These are phyloP conservation scores for Polymixis lichenea DNA, from an alignment of 2,888 invertebrate species.

Conservation along the genomic window DNA sequence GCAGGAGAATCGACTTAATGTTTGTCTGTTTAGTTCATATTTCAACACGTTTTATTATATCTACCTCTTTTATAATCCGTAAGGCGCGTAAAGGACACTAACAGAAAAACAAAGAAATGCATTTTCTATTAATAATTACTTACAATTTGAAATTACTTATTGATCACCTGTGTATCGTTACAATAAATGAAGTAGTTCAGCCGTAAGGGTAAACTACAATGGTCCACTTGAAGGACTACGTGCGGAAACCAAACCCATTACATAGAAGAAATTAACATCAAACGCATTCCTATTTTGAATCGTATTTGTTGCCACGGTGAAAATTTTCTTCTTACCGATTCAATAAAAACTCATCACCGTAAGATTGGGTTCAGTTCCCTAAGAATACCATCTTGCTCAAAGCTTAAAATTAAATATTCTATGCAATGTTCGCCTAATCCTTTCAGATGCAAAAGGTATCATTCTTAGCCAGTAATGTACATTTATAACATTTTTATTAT, in stretches of 20 bases:
- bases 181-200: neutral
- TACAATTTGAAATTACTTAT: too few species aligned
- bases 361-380: neutral
- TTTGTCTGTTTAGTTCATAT: neutral
- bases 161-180: too few species aligned
- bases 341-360: neutral
- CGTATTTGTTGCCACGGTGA: too few species aligned
- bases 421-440: constrained; percentile 4
- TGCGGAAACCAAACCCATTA: too few species aligned
- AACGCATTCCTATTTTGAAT: too few species aligned
- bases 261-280: too few species aligned
- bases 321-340: neutral
- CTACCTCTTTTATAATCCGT: neutral
- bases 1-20: neutral
- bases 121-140: too few species aligned
- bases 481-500: constrained; percentile 29
- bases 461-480: constrained; percentile 15
- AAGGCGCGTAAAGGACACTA: too few species aligned
- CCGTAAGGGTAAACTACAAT: neutral
- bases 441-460: neutral
- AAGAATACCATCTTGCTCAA: neutral
- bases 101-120: too few species aligned
- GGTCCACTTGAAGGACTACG: too few species aligned
- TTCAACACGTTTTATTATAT: neutral
- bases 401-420: constrained; percentile 17